phyloP scores from a whole-genome alignment of 2,113 vertebrate genomes.

The Datnioides undecimradiatus region DNA sequence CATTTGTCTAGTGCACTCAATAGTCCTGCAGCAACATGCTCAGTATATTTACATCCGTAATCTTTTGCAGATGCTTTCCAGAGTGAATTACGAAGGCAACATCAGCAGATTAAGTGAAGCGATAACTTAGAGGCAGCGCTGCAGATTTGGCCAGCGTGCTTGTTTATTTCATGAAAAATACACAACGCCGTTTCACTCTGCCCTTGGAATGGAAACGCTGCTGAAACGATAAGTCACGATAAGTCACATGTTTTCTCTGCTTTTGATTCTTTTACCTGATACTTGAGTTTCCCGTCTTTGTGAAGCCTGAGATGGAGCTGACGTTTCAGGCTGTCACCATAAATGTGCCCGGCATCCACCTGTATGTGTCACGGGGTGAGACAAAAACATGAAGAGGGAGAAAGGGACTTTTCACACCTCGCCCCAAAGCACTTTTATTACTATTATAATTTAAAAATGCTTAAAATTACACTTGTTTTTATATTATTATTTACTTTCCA shows the following conservation, averaged over 20 bases:
- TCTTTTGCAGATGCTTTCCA: neutral
- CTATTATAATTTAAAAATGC: too few species aligned
- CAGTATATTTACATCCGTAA: neutral
- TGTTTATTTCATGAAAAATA: neutral
- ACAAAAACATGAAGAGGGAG: neutral
- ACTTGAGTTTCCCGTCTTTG: slow-evolving; percentile 94
- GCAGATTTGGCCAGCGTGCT: neutral
- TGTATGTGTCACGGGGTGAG: slow-evolving; percentile 55
- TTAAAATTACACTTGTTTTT: too few species aligned
- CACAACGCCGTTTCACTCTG: too few species aligned
- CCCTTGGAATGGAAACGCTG: neutral
- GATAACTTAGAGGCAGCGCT: neutral
- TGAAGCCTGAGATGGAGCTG: slow-evolving; percentile 91
- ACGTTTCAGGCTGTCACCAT: slow-evolving; percentile 91
- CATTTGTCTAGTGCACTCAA: too few species aligned
- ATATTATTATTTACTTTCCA: too few species aligned
- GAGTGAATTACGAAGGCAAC: neutral
- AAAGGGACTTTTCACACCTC: too few species aligned
- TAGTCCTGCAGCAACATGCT: neutral
- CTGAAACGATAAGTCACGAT: too few species aligned
- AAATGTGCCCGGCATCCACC: slow-evolving; percentile 96
- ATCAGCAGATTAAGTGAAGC: neutral
- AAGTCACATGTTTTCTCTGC: neutral
- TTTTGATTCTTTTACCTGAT: slow-evolving; percentile 86
- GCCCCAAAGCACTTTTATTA: too few species aligned